These are phyloP conservation scores for Smutsia temminckii DNA, from an alignment of 2,797 vertebrate genomes.

Conservation along the genomic window DNA sequence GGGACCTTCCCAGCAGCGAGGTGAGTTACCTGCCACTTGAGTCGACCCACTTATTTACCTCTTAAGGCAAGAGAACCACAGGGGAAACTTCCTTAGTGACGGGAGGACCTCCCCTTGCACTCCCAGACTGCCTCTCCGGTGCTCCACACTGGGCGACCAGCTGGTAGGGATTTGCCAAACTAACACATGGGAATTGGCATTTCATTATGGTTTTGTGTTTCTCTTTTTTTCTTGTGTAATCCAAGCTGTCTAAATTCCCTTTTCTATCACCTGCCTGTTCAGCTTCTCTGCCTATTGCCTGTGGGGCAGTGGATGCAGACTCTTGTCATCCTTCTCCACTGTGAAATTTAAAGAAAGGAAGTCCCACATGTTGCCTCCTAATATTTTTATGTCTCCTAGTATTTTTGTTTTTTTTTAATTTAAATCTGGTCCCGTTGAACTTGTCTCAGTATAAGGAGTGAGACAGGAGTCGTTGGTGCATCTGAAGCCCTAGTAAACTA, in stretches of 20 bases:
- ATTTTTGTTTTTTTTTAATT: not conserved
- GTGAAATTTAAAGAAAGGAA: not conserved
- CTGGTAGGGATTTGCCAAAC: not conserved
- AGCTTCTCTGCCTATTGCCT: not conserved
- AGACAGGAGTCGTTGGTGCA: not conserved
- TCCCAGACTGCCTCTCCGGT: not conserved
- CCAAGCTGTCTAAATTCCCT: not conserved
- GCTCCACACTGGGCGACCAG: no score
- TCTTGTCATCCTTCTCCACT: not conserved
- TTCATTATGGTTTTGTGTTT: not conserved
- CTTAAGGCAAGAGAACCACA: not conserved
- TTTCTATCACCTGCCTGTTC: not conserved
- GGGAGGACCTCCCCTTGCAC: not conserved
- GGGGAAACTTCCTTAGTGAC: not conserved
- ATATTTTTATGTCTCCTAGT: not conserved
- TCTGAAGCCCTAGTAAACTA: not conserved
- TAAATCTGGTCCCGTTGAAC: not conserved
- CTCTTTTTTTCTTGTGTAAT: not conserved
- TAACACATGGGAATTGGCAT: not conserved
- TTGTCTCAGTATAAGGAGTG: not conserved
- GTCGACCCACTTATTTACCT: not conserved
- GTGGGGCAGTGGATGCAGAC: not conserved
- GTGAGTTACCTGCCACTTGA: slow-evolving; percentile 83
- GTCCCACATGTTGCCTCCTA: not conserved
- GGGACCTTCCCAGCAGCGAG: slow-evolving; percentile 85